phyloP scores from a whole-genome alignment of 2,888 invertebrate genomes.

The Alcis repandata region DNA sequence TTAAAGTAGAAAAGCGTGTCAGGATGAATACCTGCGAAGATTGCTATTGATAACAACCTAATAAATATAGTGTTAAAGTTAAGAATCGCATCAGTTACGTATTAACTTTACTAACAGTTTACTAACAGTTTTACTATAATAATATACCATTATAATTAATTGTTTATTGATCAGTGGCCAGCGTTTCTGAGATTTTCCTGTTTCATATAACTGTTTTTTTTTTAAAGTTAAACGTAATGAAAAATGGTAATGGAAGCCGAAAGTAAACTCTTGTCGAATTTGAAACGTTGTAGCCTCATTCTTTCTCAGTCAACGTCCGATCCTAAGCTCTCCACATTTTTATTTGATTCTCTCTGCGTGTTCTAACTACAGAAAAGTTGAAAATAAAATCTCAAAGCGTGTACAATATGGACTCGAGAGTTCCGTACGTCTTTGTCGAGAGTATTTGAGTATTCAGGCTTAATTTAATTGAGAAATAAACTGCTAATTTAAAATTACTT shows the following conservation, averaged over 20 bases:
- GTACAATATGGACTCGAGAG: background rate
- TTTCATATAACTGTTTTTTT: background rate
- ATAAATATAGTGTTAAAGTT: too few relatives aligned
- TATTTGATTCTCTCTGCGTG: slow-evolving; percentile 53
- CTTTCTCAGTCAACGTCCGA: slow-evolving; percentile 45
- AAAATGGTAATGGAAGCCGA: slow-evolving; percentile 20
- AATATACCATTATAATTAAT: too few relatives aligned
- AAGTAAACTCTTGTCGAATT: slow-evolving; percentile 22
- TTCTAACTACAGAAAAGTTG: slow-evolving; percentile 43
- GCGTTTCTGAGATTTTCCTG: background rate
- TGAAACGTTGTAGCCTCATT: slow-evolving; percentile 47
- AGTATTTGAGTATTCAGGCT: background rate
- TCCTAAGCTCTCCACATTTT: slow-evolving; percentile 45
- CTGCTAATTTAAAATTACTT: too few relatives aligned
- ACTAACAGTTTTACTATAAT: too few relatives aligned
- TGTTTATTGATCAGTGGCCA: too few relatives aligned
- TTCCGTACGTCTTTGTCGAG: background rate
- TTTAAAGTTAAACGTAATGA: slow-evolving; percentile 6
- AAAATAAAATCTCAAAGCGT: slow-evolving; percentile 10
- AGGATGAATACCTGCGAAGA: background rate
- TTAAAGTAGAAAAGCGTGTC: background rate
- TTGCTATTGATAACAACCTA: background rate
- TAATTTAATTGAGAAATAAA: too few relatives aligned
- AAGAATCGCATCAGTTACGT: too few relatives aligned
- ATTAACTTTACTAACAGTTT: too few relatives aligned